These are phyloP conservation scores for Chromobotia macracanthus DNA, from an alignment of 2,797 vertebrate genomes.

Conservation along the genomic window DNA sequence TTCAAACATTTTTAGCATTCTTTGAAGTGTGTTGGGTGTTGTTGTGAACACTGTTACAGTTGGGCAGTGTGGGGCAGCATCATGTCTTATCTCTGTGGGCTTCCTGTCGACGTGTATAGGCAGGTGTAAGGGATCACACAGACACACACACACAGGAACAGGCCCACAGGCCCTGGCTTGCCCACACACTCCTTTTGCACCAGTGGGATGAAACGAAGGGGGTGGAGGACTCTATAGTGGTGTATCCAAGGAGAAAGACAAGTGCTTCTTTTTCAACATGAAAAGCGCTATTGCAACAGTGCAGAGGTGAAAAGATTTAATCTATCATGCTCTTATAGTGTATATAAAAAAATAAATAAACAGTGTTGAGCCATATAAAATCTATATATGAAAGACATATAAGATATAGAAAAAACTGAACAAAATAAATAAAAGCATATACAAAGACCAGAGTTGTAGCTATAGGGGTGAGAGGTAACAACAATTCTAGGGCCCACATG, in stretches of 20 bases:
- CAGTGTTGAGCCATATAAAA: background rate
- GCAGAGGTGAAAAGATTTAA: conserved; percentile 36
- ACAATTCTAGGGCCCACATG: background rate
- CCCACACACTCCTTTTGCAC: conserved; percentile 54
- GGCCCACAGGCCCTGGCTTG: conserved; percentile 49
- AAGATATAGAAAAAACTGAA: background rate
- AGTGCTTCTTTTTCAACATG: conserved; percentile 38
- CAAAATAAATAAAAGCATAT: background rate
- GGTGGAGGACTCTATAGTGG: conserved; percentile 37
- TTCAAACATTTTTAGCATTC: conserved; percentile 49
- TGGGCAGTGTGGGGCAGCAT: conserved; percentile 49
- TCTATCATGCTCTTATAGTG: conserved; percentile 8
- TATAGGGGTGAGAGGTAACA: background rate
- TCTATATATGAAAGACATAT: background rate
- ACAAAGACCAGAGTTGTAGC: background rate
- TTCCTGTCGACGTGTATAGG: conserved; percentile 61
- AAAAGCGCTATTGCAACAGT: conserved; percentile 16
- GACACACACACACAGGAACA: conserved; percentile 42
- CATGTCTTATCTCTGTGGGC: conserved; percentile 62
- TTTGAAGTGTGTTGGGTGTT: conserved; percentile 37
- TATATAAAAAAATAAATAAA: background rate
- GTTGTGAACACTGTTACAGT: conserved; percentile 43
- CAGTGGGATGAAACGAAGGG: conserved; percentile 46
- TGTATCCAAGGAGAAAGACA: conserved; percentile 44
- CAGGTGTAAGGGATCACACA: conserved; percentile 57